Base-by-base conservation (phyloP, 2,113 vertebrate genomes). In the Rhynchomys soricoides region DNA sequence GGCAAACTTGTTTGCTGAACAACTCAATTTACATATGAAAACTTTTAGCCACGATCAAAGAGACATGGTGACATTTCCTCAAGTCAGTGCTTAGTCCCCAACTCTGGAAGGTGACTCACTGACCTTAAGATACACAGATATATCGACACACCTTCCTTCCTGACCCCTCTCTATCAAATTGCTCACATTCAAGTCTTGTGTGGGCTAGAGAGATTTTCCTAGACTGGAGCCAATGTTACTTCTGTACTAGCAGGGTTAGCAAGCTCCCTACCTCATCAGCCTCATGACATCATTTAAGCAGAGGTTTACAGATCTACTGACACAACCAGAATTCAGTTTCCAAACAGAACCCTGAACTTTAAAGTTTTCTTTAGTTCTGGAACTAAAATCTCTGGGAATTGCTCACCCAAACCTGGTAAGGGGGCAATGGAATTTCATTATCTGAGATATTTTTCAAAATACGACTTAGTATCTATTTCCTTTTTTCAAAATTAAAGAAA, bases 401-500 rank as follows among this genome's bases (percentile, higher is more conserved):
- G 37, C 48, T 83, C 59, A 21, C 24, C 55, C 74, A 48, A 86
- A 87, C n/a, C 87, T 89, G 90, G 48, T 40, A 48, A 85, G 59
- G 62, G 10, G 45, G 22, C 64, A 81, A 83, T 16, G 81, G 43
- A 68, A 82, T 95, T 90, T 71, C 75, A 94, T 91, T 75, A 88
- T 71, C 57, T 82, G 22, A 10, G 26, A 21, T n/a, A 81, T 75
- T 68, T 68, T 74, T 43, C 4, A 79, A 71, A 62, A 40, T 10
- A 3, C 40, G 37, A 92, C 87, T 95, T 94, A 86, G 88, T 64
- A 93, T 48, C n/a, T 91, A 82, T 86, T 91, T 88, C 64, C 10
- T 55, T 93, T 94, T 73, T 31, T 73, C 89, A 89, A 90, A 91
- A 96, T 93, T 40, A 83, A 21, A 93, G 74, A n/a, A 85, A 19